A percentile compares a stretch with the other conserved stretches of the same genome.
Evolutionary conservation across 2,113 vertebrate species (phyloP).

Genomic region (Lampris megalopsis): DNA sequence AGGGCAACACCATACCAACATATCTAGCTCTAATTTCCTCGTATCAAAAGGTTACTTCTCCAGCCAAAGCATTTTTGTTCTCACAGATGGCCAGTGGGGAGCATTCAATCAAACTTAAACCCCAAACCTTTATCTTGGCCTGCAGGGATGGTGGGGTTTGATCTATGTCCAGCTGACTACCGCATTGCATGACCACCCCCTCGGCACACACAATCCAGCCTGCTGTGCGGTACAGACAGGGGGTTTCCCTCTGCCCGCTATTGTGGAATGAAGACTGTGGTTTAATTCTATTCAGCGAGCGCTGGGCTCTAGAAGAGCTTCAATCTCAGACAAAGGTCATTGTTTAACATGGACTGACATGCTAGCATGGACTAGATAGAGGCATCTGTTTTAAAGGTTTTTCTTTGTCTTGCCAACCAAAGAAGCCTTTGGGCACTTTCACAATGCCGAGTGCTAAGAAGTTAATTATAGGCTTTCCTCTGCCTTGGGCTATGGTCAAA

Average conservation of each 20-base stretch:
- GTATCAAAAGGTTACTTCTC: slow-evolving; percentile 20
- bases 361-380: slow-evolving; percentile 45
- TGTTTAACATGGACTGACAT: slow-evolving; percentile 59
- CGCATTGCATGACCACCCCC: slow-evolving; percentile 57
- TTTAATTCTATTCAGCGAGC: slow-evolving; percentile 43
- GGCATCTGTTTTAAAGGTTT: slow-evolving; percentile 56
- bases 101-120: slow-evolving; percentile 45
- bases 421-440: slow-evolving; percentile 21
- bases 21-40: not conserved
- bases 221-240: slow-evolving; percentile 42
- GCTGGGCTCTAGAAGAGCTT: slow-evolving; percentile 25
- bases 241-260: slow-evolving; percentile 63
- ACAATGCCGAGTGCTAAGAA: slow-evolving; percentile 33
- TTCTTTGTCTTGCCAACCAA: slow-evolving; percentile 55
- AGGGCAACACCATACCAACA: not conserved
- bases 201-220: slow-evolving; percentile 4
- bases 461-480: slow-evolving; percentile 56
- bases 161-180: slow-evolving; percentile 46
- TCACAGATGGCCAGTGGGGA: slow-evolving; percentile 7
- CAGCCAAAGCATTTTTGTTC: slow-evolving; percentile 14
- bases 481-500: slow-evolving; percentile 60
- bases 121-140: slow-evolving; percentile 46
- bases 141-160: slow-evolving; percentile 33
- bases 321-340: slow-evolving; percentile 58
- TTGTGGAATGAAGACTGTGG: slow-evolving; percentile 43